Conservation (phyloP, 2,113 vertebrate species). For the Probosciger aterrimus region DNA sequence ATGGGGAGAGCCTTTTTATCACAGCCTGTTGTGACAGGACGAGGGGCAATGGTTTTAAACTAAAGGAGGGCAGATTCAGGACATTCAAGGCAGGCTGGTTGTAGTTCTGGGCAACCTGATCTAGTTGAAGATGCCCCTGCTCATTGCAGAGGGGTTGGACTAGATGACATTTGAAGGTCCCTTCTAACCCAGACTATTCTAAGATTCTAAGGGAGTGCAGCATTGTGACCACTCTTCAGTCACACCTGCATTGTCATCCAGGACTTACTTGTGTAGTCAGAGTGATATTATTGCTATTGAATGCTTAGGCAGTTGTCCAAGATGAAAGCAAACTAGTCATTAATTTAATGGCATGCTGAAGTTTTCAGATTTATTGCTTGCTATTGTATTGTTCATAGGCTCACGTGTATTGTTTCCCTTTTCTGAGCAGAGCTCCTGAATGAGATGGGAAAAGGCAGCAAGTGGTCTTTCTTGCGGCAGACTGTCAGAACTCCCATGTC, state of each 20-base stretch:
- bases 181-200: neutral
- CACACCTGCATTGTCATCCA: neutral
- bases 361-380: neutral
- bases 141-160: neutral
- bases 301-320: neutral
- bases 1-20: neutral
- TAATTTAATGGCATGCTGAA: neutral
- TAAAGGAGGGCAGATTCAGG: neutral
- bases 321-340: neutral
- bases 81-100: neutral
- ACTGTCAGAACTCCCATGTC: neutral
- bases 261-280: neutral
- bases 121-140: neutral
- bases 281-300: neutral
- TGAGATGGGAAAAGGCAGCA: neutral
- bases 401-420: neutral
- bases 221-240: accelerated
- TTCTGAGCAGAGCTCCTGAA: neutral
- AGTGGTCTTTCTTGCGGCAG: neutral
- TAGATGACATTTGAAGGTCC: neutral
- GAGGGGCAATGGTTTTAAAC: neutral
- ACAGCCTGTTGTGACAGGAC: neutral
- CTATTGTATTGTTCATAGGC: neutral
- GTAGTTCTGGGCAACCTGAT: neutral
- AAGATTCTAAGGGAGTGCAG: neutral